These are phyloP conservation scores for Phengaris arion DNA, from an alignment of 2,888 invertebrate species.

Conservation along the genomic window DNA sequence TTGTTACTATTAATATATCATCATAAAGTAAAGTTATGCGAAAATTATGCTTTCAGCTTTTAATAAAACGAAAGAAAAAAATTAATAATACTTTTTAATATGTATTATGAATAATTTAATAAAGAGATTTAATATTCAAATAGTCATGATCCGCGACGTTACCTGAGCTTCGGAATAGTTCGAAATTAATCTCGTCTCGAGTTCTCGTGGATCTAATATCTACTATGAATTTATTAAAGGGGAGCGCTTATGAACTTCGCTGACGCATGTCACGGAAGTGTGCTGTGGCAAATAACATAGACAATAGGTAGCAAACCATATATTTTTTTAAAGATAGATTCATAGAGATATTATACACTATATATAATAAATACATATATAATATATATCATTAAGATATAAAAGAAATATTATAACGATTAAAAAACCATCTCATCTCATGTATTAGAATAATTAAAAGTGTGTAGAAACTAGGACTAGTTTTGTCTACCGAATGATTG, in stretches of 20 bases:
- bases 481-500: too few species aligned
- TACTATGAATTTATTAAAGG: constrained; percentile 4
- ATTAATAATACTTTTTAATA: not conserved
- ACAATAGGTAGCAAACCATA: too few species aligned
- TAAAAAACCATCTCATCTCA: too few species aligned
- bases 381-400: too few species aligned
- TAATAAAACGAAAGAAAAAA: constrained; percentile 11
- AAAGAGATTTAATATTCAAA: constrained; percentile 20
- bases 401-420: too few species aligned
- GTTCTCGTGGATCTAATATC: constrained; percentile 1
- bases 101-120: constrained; percentile 14
- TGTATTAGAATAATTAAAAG: too few species aligned
- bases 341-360: too few species aligned
- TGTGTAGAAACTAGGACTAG: too few species aligned
- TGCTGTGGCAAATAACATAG: too few species aligned
- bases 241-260: not conserved
- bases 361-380: too few species aligned
- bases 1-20: too few species aligned
- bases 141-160: not conserved
- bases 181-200: constrained; percentile 25
- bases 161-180: constrained; percentile 3
- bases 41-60: not conserved
- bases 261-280: not conserved
- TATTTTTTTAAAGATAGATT: too few species aligned
- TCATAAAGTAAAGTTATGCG: not conserved